phyloP scores from a whole-genome alignment of 2,888 invertebrate genomes.

The Aspidiotus rigidus region DNA sequence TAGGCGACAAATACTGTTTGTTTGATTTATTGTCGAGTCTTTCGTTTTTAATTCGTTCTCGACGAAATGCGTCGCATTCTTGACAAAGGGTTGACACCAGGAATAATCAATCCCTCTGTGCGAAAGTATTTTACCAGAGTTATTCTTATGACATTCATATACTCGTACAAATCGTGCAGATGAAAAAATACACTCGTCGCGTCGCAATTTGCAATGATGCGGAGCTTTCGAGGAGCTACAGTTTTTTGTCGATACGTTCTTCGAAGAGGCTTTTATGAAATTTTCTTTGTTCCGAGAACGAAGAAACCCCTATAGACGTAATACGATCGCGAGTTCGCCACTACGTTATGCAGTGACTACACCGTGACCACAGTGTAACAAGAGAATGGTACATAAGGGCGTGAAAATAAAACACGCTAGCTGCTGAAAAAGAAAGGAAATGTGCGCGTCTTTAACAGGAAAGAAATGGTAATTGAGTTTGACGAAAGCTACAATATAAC shows the following conservation, averaged over 20 bases:
- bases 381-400: neutral
- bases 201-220: too few relatives aligned
- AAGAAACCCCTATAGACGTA: neutral
- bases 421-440: neutral
- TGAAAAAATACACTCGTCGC: too few relatives aligned
- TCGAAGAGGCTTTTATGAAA: too few relatives aligned
- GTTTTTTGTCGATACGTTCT: too few relatives aligned
- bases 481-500: slow-evolving; percentile 33
- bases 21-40: neutral
- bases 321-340: slow-evolving; percentile 2
- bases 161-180: too few relatives aligned
- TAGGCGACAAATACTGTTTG: neutral
- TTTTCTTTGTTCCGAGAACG: too few relatives aligned
- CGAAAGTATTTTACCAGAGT: too few relatives aligned
- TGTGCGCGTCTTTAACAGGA: slow-evolving; percentile 19
- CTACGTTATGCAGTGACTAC: neutral
- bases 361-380: neutral
- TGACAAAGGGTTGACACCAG: neutral
- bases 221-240: too few relatives aligned
- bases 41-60: neutral
- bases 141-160: too few relatives aligned
- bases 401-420: neutral
- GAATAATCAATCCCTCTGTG: too few relatives aligned
- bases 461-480: slow-evolving; percentile 31
- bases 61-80: slow-evolving; percentile 4